Base-by-base conservation (phyloP, 2,888 invertebrate genomes). In the Sylvicola cinctus region DNA sequence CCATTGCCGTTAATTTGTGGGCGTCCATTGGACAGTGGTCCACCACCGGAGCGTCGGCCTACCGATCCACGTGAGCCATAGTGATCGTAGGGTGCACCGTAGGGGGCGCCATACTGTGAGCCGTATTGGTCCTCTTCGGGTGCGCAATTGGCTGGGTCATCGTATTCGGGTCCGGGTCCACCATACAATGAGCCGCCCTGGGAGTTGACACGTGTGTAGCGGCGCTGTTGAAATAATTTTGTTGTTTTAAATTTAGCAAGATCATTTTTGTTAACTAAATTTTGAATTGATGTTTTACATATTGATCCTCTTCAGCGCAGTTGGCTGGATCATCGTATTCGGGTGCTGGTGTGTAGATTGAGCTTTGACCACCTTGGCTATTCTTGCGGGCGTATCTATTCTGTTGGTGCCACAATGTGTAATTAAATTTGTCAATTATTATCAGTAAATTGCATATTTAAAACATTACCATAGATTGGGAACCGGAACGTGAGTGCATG, bases 251-350 rank as follows among this genome's bases (percentile, higher is more conserved):
- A 29, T 29, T 8, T 25, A 30, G n/a, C n/a, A n/a, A n/a, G n/a
- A n/a, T n/a, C n/a, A n/a, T n/a, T n/a, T n/a, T n/a, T n/a, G 10
- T 20, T 15, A 25, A 26, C 32, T 15, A 13, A 17, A 16, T 11
- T 8, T 2, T 7, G n/a, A n/a, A n/a, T 25, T 7, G 11, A 8
- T 25, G 8, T 37, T 57, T 58, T 52, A 70, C 85, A 58, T 87
- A 87, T 62, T 84, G 85, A 60, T 87, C 85, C 52, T 87, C 87
- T 44, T 83, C 81, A 43, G 83, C 84, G 55, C 84, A 85, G 50
- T 87, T 87, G 37, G 88, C 85, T 29, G 88, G 88, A 57, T 88
- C 87, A 59, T 88, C 88, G 57, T 87, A 88, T 60, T 87, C 87
- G 37, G 87, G 85, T 23, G 79, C 76, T 40, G 76, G 75, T 20